A percentile compares a stretch with the other conserved stretches of the same genome.
phyloP scores from a whole-genome alignment of 2,113 vertebrate species.

The Geothlypis trichas region DNA sequence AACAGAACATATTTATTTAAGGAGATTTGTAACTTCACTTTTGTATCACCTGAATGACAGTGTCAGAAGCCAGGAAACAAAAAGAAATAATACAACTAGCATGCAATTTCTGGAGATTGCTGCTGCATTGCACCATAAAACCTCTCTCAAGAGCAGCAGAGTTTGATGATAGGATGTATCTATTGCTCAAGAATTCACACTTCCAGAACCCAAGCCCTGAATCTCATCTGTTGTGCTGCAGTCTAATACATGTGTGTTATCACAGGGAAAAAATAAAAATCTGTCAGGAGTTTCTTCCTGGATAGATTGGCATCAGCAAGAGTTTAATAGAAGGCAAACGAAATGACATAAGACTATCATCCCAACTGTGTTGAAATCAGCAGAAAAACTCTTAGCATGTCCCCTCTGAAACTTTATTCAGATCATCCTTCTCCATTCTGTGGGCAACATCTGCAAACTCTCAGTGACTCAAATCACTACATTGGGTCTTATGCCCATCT shows the following conservation, averaged over 20 bases:
- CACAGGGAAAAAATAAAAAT: not conserved
- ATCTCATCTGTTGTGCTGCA: not conserved
- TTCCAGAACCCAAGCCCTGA: not conserved
- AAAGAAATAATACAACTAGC: not conserved
- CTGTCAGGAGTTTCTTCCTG: not conserved
- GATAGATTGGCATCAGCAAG: not conserved
- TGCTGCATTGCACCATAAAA: not conserved
- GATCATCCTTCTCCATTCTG: not conserved
- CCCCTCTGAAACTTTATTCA: not conserved
- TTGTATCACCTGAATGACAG: not conserved
- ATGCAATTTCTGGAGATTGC: not conserved
- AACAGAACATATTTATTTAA: slow-evolving; percentile 31
- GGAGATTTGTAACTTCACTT: slow-evolving; percentile 13
- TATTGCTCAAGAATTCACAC: not conserved
- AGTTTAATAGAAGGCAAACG: not conserved
- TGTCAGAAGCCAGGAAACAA: not conserved
- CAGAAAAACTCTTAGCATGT: not conserved
- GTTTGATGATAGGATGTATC: not conserved
- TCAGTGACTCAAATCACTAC: not conserved
- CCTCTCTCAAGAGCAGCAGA: not conserved
- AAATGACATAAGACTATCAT: not conserved
- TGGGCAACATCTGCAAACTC: not conserved
- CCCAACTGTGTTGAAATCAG: not conserved
- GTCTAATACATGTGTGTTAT: not conserved
- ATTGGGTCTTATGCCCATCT: not conserved